A percentile compares a stretch with the other conserved stretches of the same genome.
Evolutionary conservation across 2,113 vertebrate species (phyloP).

Genomic region (Ginglymostoma cirratum): DNA sequence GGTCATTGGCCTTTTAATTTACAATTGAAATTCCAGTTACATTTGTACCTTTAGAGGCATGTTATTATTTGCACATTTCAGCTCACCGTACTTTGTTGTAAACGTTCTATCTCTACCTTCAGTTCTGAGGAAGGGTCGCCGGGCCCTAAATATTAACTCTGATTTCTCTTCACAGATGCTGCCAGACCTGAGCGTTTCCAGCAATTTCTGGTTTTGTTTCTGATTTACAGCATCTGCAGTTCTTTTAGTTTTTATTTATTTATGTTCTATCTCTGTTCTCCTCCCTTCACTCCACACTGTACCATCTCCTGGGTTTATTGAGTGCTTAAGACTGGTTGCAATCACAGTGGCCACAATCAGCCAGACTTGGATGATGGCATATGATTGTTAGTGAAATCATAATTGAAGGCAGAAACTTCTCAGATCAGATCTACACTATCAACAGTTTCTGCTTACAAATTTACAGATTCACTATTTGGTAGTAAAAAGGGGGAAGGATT

Average conservation of each 20-base stretch:
- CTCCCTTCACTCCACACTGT: neutral
- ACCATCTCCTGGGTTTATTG: neutral
- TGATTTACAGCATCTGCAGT: too few relatives aligned
- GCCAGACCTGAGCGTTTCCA: too few relatives aligned
- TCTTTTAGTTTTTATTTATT: too few relatives aligned
- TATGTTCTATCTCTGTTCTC: neutral
- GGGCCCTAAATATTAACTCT: too few relatives aligned
- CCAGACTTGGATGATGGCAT: neutral
- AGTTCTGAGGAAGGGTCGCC: too few relatives aligned
- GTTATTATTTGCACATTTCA: neutral
- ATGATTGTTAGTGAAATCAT: neutral
- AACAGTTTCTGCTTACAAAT: neutral
- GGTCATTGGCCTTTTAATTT: neutral
- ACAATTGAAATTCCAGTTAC: neutral
- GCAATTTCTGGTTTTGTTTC: too few relatives aligned
- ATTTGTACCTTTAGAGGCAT: neutral
- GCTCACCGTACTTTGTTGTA: too few relatives aligned
- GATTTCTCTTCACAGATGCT: too few relatives aligned
- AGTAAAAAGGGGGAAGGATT: neutral
- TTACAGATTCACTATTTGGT: neutral
- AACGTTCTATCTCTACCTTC: too few relatives aligned
- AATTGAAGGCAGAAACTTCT: neutral
- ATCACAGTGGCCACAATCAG: neutral
- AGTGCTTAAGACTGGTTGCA: neutral
- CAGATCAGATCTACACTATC: neutral